Conservation (phyloP, 2,113 vertebrate species). For the Gallinago jamesoni region DNA sequence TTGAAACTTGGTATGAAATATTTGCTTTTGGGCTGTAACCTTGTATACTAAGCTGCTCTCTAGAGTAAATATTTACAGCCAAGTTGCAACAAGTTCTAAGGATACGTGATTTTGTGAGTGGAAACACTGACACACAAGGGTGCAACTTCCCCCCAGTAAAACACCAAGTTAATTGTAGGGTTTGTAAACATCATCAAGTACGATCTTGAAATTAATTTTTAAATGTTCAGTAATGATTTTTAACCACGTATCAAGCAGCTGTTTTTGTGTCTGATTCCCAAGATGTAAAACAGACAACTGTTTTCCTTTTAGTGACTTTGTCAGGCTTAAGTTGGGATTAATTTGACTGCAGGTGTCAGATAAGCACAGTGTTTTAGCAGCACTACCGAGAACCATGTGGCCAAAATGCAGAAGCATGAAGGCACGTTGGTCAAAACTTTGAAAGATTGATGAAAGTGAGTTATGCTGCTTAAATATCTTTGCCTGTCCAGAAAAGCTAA, state of each 20-base stretch:
- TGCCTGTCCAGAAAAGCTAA: constrained; percentile 25
- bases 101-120: constrained; percentile 42
- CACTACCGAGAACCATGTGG: constrained; percentile 49
- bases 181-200: constrained; percentile 30
- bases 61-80: constrained; percentile 72
- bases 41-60: constrained; percentile 25
- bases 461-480: constrained; percentile 54
- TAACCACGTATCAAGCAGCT: constrained; percentile 39
- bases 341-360: constrained; percentile 76
- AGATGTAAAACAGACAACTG: constrained; percentile 51
- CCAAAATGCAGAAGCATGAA: constrained; percentile 50
- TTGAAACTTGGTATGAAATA: constrained; percentile 54
- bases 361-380: constrained; percentile 58
- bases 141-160: constrained; percentile 28
- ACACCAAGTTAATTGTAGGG: constrained; percentile 56
- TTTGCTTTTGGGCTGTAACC: constrained; percentile 58
- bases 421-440: constrained; percentile 41
- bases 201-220: constrained; percentile 55
- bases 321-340: constrained; percentile 71
- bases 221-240: constrained; percentile 43
- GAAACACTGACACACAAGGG: constrained; percentile 25
- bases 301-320: constrained; percentile 66
- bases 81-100: constrained; percentile 69
- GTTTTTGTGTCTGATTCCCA: constrained; percentile 39
- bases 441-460: constrained; percentile 63